Evolutionary conservation across 2,113 vertebrate genomes (phyloP).

Genomic region (Acrocephalus kingi): DNA sequence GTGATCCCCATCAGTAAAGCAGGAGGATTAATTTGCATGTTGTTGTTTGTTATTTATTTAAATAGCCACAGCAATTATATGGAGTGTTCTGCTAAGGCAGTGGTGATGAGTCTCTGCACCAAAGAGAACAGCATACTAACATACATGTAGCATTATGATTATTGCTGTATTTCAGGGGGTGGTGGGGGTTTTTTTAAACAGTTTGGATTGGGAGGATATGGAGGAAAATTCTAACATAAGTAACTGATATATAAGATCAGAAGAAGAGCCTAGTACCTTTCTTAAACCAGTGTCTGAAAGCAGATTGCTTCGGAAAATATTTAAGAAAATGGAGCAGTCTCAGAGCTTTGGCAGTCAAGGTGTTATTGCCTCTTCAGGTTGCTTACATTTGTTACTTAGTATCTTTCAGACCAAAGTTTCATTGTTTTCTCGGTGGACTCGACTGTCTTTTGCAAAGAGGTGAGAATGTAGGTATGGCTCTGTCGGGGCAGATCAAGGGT

Average conservation of each 20-base stretch:
- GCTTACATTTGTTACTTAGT: background rate
- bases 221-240: background rate
- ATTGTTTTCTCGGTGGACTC: background rate
- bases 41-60: slow-evolving; percentile 50
- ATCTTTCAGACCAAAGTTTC: background rate
- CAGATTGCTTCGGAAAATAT: background rate
- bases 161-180: background rate
- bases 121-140: background rate
- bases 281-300: background rate
- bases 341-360: background rate
- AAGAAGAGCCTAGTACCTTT: background rate
- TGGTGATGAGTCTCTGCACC: background rate
- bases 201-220: background rate
- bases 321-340: background rate
- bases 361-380: background rate
- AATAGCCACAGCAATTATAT: background rate
- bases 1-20: slow-evolving; percentile 39
- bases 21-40: slow-evolving; percentile 52
- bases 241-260: background rate
- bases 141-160: background rate
- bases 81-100: background rate
- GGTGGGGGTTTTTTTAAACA: background rate
- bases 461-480: background rate
- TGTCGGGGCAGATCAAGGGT: background rate
- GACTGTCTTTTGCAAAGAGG: background rate